A percentile compares a stretch with the other conserved stretches of the same genome.
Evolutionary conservation across 2,797 vertebrate species (phyloP).

Genomic region (Manis crassicaudata): DNA sequence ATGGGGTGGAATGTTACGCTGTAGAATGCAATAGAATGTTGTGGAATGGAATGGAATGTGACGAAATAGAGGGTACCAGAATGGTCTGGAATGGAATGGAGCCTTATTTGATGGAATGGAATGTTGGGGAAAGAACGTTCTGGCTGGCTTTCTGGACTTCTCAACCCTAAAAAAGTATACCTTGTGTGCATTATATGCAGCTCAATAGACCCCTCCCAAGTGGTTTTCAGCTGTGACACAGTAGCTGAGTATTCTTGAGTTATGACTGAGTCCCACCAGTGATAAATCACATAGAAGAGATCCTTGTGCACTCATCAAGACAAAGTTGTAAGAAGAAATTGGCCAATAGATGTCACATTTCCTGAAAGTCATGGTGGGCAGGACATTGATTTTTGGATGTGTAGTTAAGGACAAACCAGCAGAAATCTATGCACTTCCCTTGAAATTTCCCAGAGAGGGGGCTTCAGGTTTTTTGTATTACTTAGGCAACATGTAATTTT

Average conservation of each 20-base stretch:
- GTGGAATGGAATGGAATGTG: too few species aligned
- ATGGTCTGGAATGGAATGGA: too few species aligned
- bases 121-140: neutral
- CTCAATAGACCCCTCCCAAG: conserved; percentile 32
- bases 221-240: conserved; percentile 53
- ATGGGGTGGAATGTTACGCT: too few species aligned
- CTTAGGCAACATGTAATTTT: neutral
- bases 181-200: conserved; percentile 32
- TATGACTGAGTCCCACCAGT: neutral
- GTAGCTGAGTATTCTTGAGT: neutral
- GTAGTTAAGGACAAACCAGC: neutral
- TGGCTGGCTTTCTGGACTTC: conserved; percentile 55
- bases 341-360: neutral
- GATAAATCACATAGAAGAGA: conserved; percentile 14
- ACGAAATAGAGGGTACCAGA: too few species aligned
- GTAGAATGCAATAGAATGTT: too few species aligned
- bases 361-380: neutral
- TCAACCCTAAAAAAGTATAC: conserved; percentile 60
- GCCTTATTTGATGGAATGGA: too few species aligned
- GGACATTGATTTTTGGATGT: conserved; percentile 7
- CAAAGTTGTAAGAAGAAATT: conserved; percentile 58
- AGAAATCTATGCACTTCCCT: neutral
- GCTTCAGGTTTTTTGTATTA: neutral
- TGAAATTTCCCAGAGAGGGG: conserved; percentile 17
- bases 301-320: conserved; percentile 29